Percentiles rank a stretch among this genome's conserved stretches.
Conservation (phyloP, 2,888 invertebrate species). For the Tridacna crocea region DNA sequence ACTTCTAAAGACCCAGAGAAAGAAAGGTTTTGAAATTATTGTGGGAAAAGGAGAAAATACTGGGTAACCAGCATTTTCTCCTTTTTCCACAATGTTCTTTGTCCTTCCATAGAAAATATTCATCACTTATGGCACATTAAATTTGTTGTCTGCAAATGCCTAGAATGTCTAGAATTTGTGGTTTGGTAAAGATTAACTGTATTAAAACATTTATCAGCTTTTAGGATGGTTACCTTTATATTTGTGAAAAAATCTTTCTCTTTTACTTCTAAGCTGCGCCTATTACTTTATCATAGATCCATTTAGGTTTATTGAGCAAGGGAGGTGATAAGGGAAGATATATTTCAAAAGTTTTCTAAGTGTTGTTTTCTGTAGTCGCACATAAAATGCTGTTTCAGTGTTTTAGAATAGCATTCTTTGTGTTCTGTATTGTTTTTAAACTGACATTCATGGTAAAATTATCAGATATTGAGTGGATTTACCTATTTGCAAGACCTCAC, state of each 20-base stretch:
- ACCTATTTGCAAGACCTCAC: no score
- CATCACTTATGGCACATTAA: no score
- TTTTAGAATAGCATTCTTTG: conserved; percentile 3
- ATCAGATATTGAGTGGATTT: neutral
- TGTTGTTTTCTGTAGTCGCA: neutral
- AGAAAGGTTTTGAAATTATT: neutral
- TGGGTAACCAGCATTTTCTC: neutral
- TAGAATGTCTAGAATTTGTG: no score
- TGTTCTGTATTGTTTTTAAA: conserved; percentile 18
- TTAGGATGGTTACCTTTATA: no score
- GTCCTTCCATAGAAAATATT: no score
- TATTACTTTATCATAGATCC: no score
- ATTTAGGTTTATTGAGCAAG: no score
- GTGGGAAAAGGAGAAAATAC: neutral
- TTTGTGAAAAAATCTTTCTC: no score
- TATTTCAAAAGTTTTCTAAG: neutral
- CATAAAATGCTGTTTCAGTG: neutral
- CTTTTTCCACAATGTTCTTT: neutral
- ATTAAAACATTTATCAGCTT: no score
- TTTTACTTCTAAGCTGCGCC: no score
- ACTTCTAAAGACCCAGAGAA: neutral
- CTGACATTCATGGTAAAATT: conserved; percentile 7
- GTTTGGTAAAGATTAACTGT: neutral
- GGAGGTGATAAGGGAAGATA: neutral
- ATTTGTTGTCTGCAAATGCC: no score